Base-by-base conservation (phyloP, 2,888 invertebrate species). In the Hirtodrosophila alboralis region DNA sequence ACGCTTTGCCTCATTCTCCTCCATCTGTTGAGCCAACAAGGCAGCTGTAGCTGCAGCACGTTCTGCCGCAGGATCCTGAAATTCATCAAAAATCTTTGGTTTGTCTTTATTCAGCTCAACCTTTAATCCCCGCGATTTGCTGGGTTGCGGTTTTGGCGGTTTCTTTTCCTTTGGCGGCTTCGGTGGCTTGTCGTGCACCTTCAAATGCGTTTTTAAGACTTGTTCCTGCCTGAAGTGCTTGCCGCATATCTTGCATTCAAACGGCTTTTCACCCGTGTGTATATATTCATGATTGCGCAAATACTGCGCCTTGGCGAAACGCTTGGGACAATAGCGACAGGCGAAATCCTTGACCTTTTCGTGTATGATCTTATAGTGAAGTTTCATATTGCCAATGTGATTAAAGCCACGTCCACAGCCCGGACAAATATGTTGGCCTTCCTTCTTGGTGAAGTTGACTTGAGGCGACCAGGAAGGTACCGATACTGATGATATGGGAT, bases 271-370 rank as follows among this genome's bases (percentile, higher is more conserved):
- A 0, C 90, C 90, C 0, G 90, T 90, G 26, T 90, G 90, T 0
- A 89, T 90, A 83, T 89, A 90, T 59, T 89, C 89, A 43, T 90
- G 90, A 61, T 90, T 90, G 10, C 90, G 89, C 6, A 90, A 67
- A 2, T 89, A 89, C 57, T 90, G 90, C 8, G 89, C 88, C 65
- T 90, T 90, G 7, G 90, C 89, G 53, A 90, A 90, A 0, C 89
- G 81, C 45, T 89, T 87, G 16, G 89, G 88, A 54, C 90, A 90
- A 52, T 87, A 88, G 26, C 88, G 84, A 48, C 90, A 90, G 10
- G 84, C 87, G 47, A 87, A 90, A 28, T 89, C 88, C 53, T 89
- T 90, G 2, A 90, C 89, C 45, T 89, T 90, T 33, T 89, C 88
- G 54, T 90, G 90, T 9, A 90, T 89, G 13, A 88, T 89, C 54